Percentiles rank a stretch among this genome's conserved stretches.
These are phyloP conservation scores for Campopleginae sp. DNA, from an alignment of 2,888 invertebrate species.

Conservation along the genomic window DNA sequence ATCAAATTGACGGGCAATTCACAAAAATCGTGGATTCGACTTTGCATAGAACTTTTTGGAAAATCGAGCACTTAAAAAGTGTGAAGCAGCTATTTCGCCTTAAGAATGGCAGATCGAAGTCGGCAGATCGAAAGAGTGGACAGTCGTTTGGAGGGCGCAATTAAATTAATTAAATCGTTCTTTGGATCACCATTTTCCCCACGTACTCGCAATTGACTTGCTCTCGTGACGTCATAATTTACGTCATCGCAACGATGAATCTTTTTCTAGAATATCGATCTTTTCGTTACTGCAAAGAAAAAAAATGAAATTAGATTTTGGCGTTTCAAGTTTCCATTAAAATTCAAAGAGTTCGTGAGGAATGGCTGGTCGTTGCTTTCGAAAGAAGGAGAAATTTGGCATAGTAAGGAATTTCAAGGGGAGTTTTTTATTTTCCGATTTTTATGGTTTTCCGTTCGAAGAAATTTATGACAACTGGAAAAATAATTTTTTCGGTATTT, in stretches of 20 bases:
- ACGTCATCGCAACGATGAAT: neutral
- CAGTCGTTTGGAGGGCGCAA: conserved; percentile 3
- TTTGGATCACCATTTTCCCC: conserved; percentile 18
- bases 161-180: conserved; percentile 24
- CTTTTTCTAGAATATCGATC: neutral
- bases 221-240: neutral
- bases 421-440: neutral
- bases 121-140: neutral
- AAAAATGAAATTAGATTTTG: neutral
- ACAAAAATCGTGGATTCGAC: no score
- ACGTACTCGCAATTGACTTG: neutral
- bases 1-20: no score
- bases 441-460: neutral
- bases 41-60: no score
- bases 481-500: neutral
- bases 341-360: neutral
- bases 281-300: neutral
- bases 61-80: no score
- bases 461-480: neutral
- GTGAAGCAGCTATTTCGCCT: neutral
- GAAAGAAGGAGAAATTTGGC: neutral
- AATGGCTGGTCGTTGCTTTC: neutral
- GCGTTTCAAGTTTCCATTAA: neutral
- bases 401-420: neutral
- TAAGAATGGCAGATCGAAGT: neutral